Percentiles rank a stretch among this genome's conserved stretches.
Evolutionary conservation across 2,113 vertebrate genomes (phyloP).

Genomic region (Callionymus lyra): DNA sequence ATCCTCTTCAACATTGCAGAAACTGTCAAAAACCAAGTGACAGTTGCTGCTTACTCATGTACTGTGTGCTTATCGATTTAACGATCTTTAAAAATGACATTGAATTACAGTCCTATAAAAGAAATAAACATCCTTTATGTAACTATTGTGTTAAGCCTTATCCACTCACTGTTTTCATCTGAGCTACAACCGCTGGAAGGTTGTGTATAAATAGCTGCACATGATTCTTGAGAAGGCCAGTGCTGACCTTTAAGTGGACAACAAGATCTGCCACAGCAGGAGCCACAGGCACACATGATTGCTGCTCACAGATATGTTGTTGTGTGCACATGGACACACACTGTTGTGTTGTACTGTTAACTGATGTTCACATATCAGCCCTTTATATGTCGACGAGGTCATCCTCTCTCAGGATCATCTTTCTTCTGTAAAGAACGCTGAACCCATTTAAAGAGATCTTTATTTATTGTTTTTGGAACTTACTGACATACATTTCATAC

Average conservation of each 20-base stretch:
- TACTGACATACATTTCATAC: too few relatives aligned
- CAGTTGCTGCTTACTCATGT: too few relatives aligned
- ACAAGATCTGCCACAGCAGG: constrained; percentile 15
- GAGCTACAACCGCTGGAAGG: constrained; percentile 22
- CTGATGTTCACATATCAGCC: constrained; percentile 20
- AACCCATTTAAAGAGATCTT: too few relatives aligned
- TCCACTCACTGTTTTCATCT: constrained; percentile 19
- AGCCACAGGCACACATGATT: constrained; percentile 21
- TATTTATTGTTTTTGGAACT: too few relatives aligned
- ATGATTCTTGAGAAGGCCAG: constrained; percentile 28
- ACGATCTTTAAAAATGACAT: too few relatives aligned
- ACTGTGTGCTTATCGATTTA: too few relatives aligned
- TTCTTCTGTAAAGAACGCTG: too few relatives aligned
- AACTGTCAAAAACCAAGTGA: too few relatives aligned
- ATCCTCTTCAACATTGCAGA: too few relatives aligned
- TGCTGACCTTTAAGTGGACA: constrained; percentile 44
- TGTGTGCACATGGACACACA: not conserved
- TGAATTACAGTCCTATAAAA: too few relatives aligned
- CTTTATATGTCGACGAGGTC: constrained; percentile 28
- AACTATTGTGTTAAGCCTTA: constrained; percentile 17
- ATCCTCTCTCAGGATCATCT: constrained; percentile 2
- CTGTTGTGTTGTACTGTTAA: constrained; percentile 7
- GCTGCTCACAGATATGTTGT: not conserved
- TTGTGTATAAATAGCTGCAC: constrained; percentile 43
- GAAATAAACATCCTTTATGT: constrained; percentile 2